Percentiles rank a stretch among this genome's conserved stretches.
Evolutionary conservation across 2,888 invertebrate species (phyloP).

Genomic region (Acheta domesticus): DNA sequence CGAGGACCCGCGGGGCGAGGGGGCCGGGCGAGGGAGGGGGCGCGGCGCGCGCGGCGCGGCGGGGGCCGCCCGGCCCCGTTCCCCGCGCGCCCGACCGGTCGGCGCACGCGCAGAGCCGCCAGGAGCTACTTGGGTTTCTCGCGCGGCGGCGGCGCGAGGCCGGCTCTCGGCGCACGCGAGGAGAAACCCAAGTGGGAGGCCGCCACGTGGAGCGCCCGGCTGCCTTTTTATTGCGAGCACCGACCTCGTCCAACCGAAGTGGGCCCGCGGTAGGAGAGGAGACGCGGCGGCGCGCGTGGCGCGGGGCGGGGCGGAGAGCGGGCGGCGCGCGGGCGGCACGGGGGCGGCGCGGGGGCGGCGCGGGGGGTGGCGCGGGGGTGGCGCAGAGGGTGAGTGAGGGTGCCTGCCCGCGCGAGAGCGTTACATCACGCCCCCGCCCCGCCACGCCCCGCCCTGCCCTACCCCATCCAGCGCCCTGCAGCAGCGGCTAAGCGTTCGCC

Average conservation of each 20-base stretch:
- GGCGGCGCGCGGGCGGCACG: not conserved
- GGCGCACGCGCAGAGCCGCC: constrained; percentile 12
- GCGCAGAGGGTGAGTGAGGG: not conserved
- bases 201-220: constrained; percentile 37
- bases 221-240: constrained; percentile 39
- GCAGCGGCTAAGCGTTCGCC: too few relatives aligned
- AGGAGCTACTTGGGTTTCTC: constrained; percentile 29
- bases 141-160: constrained; percentile 20
- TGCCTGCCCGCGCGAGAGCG: not conserved
- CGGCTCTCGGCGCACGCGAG: not conserved
- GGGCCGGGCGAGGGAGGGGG: not conserved
- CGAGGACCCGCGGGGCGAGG: not conserved
- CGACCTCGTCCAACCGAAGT: constrained; percentile 39
- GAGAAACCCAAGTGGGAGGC: constrained; percentile 33
- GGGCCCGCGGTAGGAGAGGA: constrained; percentile 36
- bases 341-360: constrained; percentile 31
- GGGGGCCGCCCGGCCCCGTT: not conserved
- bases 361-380: constrained; percentile 28
- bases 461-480: too few relatives aligned
- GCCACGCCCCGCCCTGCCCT: not conserved
- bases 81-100: not conserved
- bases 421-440: constrained; percentile 32
- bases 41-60: not conserved
- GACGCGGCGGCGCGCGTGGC: not conserved
- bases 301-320: not conserved